Conservation (phyloP, 2,113 vertebrate genomes). For the Nettapus auritus region DNA sequence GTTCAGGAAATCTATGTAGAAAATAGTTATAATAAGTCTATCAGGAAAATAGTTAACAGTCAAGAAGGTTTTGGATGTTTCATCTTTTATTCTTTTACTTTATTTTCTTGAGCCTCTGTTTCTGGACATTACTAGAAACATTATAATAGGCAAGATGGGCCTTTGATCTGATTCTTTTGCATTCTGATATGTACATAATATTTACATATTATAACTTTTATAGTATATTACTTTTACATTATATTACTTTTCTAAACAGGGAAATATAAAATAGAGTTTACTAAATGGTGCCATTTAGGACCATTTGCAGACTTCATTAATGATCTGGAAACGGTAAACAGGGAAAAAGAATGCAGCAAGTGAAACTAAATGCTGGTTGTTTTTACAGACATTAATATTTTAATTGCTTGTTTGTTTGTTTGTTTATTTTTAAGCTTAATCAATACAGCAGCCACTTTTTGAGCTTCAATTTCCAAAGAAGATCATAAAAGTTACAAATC, state of each 20-base stretch:
- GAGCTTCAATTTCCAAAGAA: not conserved
- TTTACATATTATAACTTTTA: no score
- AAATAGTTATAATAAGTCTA: not conserved
- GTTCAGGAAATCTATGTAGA: not conserved
- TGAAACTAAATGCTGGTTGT: not conserved
- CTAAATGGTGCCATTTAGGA: constrained; percentile 5
- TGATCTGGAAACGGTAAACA: constrained; percentile 38
- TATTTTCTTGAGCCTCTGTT: not conserved
- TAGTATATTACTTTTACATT: no score
- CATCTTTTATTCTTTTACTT: not conserved
- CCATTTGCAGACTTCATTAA: constrained; percentile 43
- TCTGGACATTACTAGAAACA: not conserved
- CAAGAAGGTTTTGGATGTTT: not conserved
- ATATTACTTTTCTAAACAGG: constrained; percentile 1
- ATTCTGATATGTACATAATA: no score
- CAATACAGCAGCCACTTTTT: not conserved
- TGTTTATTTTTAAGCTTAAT: not conserved
- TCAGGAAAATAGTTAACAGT: not conserved
- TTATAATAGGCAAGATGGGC: not conserved
- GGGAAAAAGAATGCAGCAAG: constrained; percentile 22
- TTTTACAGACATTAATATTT: constrained; percentile 1
- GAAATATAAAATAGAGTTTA: constrained; percentile 26
- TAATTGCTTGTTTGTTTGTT: not conserved
- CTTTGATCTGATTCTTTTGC: not conserved
- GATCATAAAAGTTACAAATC: not conserved